Evolutionary conservation across 2,113 vertebrate genomes (phyloP), one percentile per base, ranked within the genome.

Genomic region (Rafetus swinhoei): DNA sequence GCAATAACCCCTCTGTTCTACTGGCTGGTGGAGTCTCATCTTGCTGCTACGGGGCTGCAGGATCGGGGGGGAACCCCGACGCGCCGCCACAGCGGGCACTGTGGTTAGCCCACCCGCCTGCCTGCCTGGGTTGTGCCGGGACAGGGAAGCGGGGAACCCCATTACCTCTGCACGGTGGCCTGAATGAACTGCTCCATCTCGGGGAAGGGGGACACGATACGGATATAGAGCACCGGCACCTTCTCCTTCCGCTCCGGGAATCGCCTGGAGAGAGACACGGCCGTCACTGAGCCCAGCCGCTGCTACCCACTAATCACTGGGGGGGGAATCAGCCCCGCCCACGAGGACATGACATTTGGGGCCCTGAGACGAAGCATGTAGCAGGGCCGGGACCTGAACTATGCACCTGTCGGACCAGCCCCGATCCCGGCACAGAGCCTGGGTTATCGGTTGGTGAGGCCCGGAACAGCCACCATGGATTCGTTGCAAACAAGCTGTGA

Each of bases 161-260:
- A 0, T 1, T 90, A 99, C 99, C 99, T 99, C 96, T 98, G 99
- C 65, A 98, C 98, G 0, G 99, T 99, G 16, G 99, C 98, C 95
- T 99, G 98, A n/a, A 99, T 98, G 95, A 99, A 99, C 92, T 98
- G 98, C 94, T 99, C 99, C 98, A 99, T 98, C 95, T 99, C 99
- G 0, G 99, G 98, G 95, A 99, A 99, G 0, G 99, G 98, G 3
- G 99, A 99, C 52, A 98, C 93, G 1, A 95, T 97, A 7, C 98
- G 99, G 87, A 99, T 98, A 86, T 99, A 99, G 35, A 99, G 98
- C 82, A 99, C 98, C 97, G 98, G 98, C 89, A 99, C 97, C 87
- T 96, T 98, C 80, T 99, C 98, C 94, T 97, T 98, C 59, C 93
- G 89, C 2, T 93, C 98, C 2, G 98, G 99, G 93, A 90, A 97